phyloP scores from a whole-genome alignment of 2,113 vertebrate genomes.

The Terrapene triunguis region DNA sequence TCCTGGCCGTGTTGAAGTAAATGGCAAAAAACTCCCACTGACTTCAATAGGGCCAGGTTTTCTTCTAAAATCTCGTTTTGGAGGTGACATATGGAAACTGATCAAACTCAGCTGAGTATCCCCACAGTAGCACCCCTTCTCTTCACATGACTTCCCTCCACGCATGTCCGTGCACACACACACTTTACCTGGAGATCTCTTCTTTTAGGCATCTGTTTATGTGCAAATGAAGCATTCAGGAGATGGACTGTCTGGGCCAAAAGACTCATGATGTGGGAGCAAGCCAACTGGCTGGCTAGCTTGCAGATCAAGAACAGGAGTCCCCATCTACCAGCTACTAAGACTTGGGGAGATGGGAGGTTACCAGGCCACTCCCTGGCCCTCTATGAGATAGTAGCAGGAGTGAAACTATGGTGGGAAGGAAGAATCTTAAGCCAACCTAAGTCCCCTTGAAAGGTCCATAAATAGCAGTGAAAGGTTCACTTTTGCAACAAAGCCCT shows the following conservation, averaged over 20 bases:
- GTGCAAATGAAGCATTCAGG: rapidly evolving
- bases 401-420: slow-evolving; percentile 43
- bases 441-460: slow-evolving; percentile 62
- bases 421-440: slow-evolving; percentile 18
- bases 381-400: background rate
- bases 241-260: background rate
- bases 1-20: background rate
- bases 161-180: rapidly evolving
- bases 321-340: background rate
- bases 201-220: background rate
- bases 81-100: background rate
- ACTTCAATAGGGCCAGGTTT: background rate
- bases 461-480: slow-evolving; percentile 12
- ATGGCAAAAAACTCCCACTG: background rate
- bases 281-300: background rate
- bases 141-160: background rate
- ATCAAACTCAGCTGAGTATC: background rate
- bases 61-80: background rate
- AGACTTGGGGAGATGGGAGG: background rate
- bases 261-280: background rate
- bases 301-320: background rate
- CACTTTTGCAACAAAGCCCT: slow-evolving; percentile 46
- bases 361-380: background rate
- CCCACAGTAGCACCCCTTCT: background rate
- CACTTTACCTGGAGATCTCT: background rate